phyloP scores from a whole-genome alignment of 2,888 invertebrate species.

The Ophraella communa region DNA sequence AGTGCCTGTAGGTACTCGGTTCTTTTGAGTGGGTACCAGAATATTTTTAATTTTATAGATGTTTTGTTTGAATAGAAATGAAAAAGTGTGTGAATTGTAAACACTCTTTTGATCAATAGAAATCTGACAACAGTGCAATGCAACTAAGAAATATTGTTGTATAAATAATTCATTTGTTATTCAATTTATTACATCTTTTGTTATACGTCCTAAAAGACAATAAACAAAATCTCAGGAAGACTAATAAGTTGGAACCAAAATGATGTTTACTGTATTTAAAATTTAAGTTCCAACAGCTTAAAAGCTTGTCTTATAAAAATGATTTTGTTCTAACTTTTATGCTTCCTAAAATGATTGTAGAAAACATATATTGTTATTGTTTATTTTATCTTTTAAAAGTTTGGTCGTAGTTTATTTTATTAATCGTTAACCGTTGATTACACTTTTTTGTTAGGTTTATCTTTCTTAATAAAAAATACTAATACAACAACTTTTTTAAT shows the following conservation, averaged over 20 bases:
- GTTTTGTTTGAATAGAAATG: too few species aligned
- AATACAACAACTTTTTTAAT: not conserved
- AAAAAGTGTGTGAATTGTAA: not conserved
- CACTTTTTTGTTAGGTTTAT: slow-evolving; percentile 1
- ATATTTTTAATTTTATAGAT: too few species aligned
- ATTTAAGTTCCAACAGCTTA: too few species aligned
- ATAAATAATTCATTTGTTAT: not conserved
- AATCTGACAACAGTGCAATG: not conserved
- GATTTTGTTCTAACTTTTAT: not conserved
- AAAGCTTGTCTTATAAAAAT: too few species aligned
- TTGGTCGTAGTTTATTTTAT: not conserved
- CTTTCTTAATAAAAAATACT: slow-evolving; percentile 5
- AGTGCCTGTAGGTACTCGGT: too few species aligned
- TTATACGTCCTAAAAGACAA: too few species aligned
- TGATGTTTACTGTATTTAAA: too few species aligned
- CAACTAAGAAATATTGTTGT: not conserved
- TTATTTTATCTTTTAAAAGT: not conserved
- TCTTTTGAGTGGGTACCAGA: too few species aligned
- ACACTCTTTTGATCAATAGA: not conserved
- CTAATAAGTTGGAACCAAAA: too few species aligned
- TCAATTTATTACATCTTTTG: not conserved
- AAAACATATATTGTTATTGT: not conserved
- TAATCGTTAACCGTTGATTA: not conserved
- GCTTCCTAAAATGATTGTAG: not conserved
- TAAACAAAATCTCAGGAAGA: too few species aligned